Percentiles rank a stretch among this genome's conserved stretches.
Conservation (phyloP, 2,797 vertebrate species). For the Uromys caudimaculatus region DNA sequence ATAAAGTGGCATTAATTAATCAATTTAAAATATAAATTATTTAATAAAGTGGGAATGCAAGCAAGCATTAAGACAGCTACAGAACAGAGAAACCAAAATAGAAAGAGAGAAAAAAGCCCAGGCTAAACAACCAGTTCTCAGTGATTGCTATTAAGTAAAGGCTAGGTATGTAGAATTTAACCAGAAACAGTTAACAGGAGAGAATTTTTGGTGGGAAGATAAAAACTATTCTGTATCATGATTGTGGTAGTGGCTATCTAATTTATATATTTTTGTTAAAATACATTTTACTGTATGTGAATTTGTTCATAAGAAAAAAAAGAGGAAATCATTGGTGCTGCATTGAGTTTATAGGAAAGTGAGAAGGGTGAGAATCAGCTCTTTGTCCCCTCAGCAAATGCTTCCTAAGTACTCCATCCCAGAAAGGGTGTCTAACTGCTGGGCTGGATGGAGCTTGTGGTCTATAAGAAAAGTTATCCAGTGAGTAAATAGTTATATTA, state of each 20-base stretch:
- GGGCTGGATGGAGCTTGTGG: background rate
- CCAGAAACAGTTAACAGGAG: background rate
- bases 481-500: constrained; percentile 26
- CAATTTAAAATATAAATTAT: background rate
- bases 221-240: constrained; percentile 17
- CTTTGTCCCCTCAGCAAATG: background rate
- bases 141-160: background rate
- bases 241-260: background rate
- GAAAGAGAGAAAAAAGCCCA: background rate
- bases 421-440: background rate
- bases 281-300: background rate
- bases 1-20: background rate
- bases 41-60: background rate
- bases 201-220: background rate
- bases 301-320: background rate
- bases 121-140: background rate
- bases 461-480: background rate
- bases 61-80: background rate
- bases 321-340: background rate
- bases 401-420: background rate
- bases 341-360: background rate
- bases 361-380: background rate
- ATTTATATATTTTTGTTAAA: constrained; percentile 24
- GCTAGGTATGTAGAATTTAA: background rate
- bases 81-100: background rate